phyloP scores from a whole-genome alignment of 2,797 vertebrate species.

The Pyrocephalus nanus region DNA sequence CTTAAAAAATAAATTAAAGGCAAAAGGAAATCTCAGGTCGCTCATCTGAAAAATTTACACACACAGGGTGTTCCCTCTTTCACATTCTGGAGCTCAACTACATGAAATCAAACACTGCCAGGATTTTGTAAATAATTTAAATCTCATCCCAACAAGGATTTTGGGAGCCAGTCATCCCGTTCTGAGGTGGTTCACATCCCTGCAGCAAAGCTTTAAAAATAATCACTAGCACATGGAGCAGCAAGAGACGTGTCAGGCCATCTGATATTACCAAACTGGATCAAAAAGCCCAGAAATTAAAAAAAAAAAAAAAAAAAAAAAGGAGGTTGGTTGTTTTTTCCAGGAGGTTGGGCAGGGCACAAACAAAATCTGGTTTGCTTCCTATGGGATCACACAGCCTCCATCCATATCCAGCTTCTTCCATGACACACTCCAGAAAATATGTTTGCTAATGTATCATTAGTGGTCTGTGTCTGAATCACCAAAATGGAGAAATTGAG shows the following conservation, averaged over 20 bases:
- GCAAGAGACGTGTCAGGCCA: not conserved
- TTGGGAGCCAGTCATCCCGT: fast-evolving
- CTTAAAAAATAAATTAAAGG: not conserved
- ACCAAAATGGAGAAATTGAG: not conserved
- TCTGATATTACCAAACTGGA: not conserved
- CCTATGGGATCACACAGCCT: not conserved
- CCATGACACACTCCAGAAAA: slow-evolving; percentile 12
- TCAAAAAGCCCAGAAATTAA: not conserved
- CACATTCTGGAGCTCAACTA: not conserved
- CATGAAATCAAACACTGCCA: not conserved
- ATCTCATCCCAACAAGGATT: not conserved
- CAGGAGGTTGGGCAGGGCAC: not conserved
- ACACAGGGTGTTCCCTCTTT: not conserved
- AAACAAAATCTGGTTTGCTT: not conserved
- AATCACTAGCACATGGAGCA: slow-evolving; percentile 15
- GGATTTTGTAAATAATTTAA: not conserved
- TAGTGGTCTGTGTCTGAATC: not conserved
- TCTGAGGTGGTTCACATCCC: not conserved
- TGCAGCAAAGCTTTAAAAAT: slow-evolving; percentile 5
- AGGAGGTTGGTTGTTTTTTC: not conserved
- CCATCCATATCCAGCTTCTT: not conserved
- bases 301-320: not conserved
- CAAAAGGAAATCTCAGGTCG: not conserved
- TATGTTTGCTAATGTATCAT: not conserved
- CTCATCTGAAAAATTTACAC: not conserved